Evolutionary conservation across 2,113 vertebrate species (phyloP).

Genomic region (Vulpes vulpes): DNA sequence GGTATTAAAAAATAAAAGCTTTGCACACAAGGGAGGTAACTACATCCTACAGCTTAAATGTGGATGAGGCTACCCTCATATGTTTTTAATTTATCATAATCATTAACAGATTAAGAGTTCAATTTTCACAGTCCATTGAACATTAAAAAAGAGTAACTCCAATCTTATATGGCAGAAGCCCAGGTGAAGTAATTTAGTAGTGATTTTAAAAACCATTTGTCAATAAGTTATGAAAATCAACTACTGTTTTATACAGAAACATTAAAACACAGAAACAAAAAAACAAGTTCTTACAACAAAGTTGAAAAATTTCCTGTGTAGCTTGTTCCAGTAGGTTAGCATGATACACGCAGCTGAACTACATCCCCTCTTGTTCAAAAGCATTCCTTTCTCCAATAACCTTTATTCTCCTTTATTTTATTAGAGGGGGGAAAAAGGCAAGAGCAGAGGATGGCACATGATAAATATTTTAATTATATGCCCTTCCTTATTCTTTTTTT

Average conservation of each 20-base stretch:
- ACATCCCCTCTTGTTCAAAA: neutral
- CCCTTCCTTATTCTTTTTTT: neutral
- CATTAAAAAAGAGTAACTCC: slow-evolving; percentile 17
- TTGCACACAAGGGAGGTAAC: slow-evolving; percentile 25
- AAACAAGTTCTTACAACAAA: slow-evolving; percentile 46
- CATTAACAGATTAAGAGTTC: slow-evolving; percentile 71
- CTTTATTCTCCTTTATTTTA: slow-evolving; percentile 15
- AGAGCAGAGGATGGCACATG: neutral
- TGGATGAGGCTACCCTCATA: neutral
- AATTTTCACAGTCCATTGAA: slow-evolving; percentile 52
- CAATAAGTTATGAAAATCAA: slow-evolving; percentile 68
- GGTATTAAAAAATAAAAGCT: slow-evolving; percentile 50
- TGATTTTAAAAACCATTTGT: slow-evolving; percentile 63
- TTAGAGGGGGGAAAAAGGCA: neutral
- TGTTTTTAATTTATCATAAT: slow-evolving; percentile 74
- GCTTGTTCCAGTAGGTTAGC: neutral
- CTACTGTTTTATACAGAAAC: slow-evolving; percentile 65
- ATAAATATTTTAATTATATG: neutral
- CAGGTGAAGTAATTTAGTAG: slow-evolving; percentile 64
- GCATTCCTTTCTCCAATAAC: neutral
- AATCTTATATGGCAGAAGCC: slow-evolving; percentile 63
- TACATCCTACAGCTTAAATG: slow-evolving; percentile 54
- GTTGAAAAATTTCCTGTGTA: neutral
- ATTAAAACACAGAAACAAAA: slow-evolving; percentile 58
- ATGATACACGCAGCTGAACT: neutral